These are phyloP conservation scores for Microplitis demolitor DNA, from an alignment of 1,140 invertebrate genomes.

Conservation along the genomic window DNA sequence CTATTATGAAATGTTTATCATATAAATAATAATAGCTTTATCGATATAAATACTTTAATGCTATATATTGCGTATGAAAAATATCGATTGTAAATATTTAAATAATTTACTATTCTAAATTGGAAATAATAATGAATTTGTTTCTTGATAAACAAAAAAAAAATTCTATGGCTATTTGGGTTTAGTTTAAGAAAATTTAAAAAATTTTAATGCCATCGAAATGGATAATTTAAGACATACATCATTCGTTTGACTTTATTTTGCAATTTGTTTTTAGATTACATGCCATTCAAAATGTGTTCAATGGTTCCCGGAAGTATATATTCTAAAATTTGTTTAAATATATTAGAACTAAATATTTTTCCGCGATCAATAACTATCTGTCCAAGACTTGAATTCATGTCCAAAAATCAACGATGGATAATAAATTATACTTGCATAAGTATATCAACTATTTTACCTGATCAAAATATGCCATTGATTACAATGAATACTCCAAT, in stretches of 20 bases:
- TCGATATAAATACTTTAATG: too few species aligned
- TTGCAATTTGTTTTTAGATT: slow-evolving; percentile 34
- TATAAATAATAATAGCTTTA: too few species aligned
- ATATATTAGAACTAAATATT: slow-evolving; percentile 41
- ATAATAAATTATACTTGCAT: slow-evolving; percentile 45
- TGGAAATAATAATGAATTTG: too few species aligned
- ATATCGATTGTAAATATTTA: background rate
- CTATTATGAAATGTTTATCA: too few species aligned
- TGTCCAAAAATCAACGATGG: slow-evolving; percentile 41
- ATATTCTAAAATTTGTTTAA: slow-evolving; percentile 46
- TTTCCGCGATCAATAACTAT: slow-evolving; percentile 43
- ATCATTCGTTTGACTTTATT: background rate
- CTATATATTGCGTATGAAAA: too few species aligned
- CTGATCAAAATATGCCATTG: background rate
- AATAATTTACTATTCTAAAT: background rate
- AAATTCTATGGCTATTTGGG: too few species aligned
- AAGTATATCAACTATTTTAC: slow-evolving; percentile 35
- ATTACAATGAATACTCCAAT: background rate
- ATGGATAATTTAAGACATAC: too few species aligned
- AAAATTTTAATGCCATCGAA: too few species aligned
- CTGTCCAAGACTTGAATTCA: slow-evolving; percentile 41
- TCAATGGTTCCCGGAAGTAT: slow-evolving; percentile 42
- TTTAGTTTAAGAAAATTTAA: too few species aligned
- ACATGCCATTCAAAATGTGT: slow-evolving; percentile 42
- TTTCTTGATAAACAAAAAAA: too few species aligned